Conservation (phyloP, 2,888 invertebrate species). For the Escarpia spicata region DNA sequence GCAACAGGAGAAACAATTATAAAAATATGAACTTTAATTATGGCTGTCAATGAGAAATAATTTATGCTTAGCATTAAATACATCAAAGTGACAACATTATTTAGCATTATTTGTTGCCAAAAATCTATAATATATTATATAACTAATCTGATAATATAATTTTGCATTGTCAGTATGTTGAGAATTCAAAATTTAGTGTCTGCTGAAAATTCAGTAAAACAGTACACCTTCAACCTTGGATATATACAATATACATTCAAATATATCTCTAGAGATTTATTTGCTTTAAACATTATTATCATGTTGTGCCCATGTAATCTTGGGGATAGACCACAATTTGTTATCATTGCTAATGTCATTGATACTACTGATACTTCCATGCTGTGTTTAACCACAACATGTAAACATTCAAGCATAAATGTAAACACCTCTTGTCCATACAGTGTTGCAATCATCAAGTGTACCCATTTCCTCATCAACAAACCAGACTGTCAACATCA, state of each 20-base stretch:
- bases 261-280: not conserved
- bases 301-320: not conserved
- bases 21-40: not conserved
- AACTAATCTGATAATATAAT: too few relatives aligned
- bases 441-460: not conserved
- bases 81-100: too few relatives aligned
- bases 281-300: not conserved
- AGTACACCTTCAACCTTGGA: not conserved
- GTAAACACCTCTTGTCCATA: not conserved
- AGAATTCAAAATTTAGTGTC: not conserved
- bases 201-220: not conserved
- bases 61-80: not conserved
- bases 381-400: not conserved
- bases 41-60: not conserved
- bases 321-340: not conserved
- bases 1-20: not conserved
- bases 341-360: not conserved
- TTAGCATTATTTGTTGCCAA: too few relatives aligned
- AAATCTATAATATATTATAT: too few relatives aligned
- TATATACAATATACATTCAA: not conserved
- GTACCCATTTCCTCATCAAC: not conserved
- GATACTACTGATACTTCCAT: not conserved
- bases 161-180: too few relatives aligned
- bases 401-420: not conserved
- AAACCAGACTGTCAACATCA: not conserved